A percentile compares a stretch with the other conserved stretches of the same genome.
Evolutionary conservation across 2,113 vertebrate genomes (phyloP).

Genomic region (Atherinomorus stipes): DNA sequence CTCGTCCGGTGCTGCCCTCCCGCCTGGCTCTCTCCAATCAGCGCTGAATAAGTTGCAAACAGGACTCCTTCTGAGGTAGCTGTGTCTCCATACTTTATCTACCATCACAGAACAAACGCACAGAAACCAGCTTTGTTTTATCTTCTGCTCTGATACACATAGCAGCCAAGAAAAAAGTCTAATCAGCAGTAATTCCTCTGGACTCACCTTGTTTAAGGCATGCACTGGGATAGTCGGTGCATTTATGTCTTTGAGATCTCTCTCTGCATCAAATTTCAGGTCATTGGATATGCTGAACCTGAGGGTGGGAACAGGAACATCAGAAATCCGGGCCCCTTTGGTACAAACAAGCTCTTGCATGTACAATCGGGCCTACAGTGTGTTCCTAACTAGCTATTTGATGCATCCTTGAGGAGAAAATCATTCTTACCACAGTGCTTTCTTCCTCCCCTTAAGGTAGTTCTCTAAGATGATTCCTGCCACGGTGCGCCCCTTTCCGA

Average conservation of each 20-base stretch:
- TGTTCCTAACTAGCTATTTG: background rate
- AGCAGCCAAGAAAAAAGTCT: background rate
- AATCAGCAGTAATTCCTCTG: background rate
- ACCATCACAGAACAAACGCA: slow-evolving; percentile 10
- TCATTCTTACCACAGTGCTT: slow-evolving; percentile 90
- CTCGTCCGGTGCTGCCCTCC: slow-evolving; percentile 95
- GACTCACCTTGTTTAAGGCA: slow-evolving; percentile 95
- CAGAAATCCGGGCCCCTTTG: slow-evolving; percentile 11
- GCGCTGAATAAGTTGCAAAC: slow-evolving; percentile 96
- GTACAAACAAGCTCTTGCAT: slow-evolving; percentile 12
- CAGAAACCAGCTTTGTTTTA: background rate
- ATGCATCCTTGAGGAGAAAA: background rate
- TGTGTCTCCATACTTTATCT: slow-evolving; percentile 99
- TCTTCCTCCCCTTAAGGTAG: slow-evolving; percentile 91
- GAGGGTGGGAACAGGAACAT: slow-evolving; percentile 36
- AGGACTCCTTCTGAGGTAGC: slow-evolving; percentile 98
- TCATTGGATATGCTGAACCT: slow-evolving; percentile 99
- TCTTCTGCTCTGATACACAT: background rate
- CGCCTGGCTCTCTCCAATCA: slow-evolving; percentile 97
- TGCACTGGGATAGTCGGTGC: slow-evolving; percentile 91
- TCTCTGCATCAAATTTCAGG: slow-evolving; percentile 96
- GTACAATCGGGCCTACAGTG: background rate
- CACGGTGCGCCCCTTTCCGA: slow-evolving; percentile 96
- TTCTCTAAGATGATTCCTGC: slow-evolving; percentile 97
- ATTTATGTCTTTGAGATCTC: slow-evolving; percentile 96